Conservation (phyloP, 2,888 invertebrate genomes). For the Odontocerum albicorne region DNA sequence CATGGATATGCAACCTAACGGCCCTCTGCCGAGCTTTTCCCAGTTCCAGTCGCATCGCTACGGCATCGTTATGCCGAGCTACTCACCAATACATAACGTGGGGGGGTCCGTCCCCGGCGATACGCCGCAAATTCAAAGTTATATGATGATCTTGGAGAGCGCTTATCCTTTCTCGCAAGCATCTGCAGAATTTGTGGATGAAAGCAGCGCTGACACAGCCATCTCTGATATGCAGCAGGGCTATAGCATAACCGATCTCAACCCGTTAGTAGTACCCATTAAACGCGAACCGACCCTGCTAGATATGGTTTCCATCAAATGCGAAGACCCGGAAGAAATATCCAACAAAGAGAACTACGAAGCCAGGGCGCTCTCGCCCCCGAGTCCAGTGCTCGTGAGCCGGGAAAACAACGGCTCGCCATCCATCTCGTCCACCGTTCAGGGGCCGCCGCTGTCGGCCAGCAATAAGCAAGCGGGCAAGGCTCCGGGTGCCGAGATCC, state of each 20-base stretch:
- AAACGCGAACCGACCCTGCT: constrained; percentile 5
- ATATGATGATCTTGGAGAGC: constrained; percentile 52
- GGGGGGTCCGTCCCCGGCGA: constrained; percentile 69
- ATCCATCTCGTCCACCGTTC: constrained; percentile 49
- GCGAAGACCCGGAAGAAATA: constrained; percentile 38
- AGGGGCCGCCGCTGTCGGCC: constrained; percentile 51
- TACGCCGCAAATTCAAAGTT: constrained; percentile 54
- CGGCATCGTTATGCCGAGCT: constrained; percentile 61
- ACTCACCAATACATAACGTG: constrained; percentile 70
- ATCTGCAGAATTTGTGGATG: constrained; percentile 18
- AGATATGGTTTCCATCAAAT: constrained; percentile 24
- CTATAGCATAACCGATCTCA: constrained; percentile 9
- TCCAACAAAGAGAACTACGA: constrained; percentile 58
- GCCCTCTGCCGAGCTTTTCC: constrained; percentile 67
- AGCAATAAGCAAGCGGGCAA: constrained; percentile 49
- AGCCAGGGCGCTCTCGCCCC: constrained; percentile 54
- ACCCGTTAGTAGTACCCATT: constrained; percentile 8
- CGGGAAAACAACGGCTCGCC: constrained; percentile 48
- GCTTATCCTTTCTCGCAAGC: constrained; percentile 11
- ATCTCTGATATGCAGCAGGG: constrained; percentile 6
- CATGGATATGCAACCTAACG: constrained; percentile 51
- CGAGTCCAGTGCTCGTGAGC: constrained; percentile 53
- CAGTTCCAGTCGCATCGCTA: constrained; percentile 63
- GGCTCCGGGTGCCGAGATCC: constrained; percentile 45
- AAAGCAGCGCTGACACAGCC: constrained; percentile 24